phyloP scores from a whole-genome alignment of 2,113 vertebrate genomes.

The Muscicapa adusta region DNA sequence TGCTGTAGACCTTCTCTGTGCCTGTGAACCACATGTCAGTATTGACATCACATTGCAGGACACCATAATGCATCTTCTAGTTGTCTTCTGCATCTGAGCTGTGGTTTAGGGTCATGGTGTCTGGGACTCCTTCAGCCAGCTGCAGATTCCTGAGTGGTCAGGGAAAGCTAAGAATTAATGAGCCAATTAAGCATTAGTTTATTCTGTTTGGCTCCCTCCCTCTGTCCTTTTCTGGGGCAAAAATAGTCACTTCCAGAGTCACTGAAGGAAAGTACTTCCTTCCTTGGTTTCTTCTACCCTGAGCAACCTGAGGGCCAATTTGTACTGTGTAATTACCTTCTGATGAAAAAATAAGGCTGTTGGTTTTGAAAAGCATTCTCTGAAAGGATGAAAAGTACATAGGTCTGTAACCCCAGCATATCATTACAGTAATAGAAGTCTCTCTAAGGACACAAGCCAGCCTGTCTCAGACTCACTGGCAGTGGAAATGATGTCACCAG shows the following conservation, averaged over 20 bases:
- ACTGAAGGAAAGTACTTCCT: background rate
- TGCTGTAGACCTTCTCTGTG: conserved; percentile 61
- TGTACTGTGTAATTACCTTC: background rate
- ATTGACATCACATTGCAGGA: conserved; percentile 69
- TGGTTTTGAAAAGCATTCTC: background rate
- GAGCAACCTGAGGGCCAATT: background rate
- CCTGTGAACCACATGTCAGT: conserved; percentile 60
- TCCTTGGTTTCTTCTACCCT: background rate
- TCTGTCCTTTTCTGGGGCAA: background rate
- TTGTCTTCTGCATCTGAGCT: conserved; percentile 60
- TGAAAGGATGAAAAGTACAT: background rate
- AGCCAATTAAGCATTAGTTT: background rate
- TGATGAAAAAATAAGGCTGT: background rate
- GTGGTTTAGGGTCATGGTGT: conserved; percentile 66
- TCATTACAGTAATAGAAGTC: background rate
- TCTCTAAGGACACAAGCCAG: background rate
- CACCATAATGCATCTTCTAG: conserved; percentile 47
- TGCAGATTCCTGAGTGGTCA: conserved; percentile 56
- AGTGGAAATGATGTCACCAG: background rate
- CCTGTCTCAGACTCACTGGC: background rate
- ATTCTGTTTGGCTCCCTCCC: background rate
- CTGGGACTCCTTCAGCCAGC: conserved; percentile 66
- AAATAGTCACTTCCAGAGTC: background rate
- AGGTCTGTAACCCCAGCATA: background rate
- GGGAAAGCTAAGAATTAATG: conserved; percentile 55